Evolutionary conservation across 2,797 vertebrate species (phyloP), one percentile per base, ranked within the genome.

Genomic region (Sebastolobus alascanus): DNA sequence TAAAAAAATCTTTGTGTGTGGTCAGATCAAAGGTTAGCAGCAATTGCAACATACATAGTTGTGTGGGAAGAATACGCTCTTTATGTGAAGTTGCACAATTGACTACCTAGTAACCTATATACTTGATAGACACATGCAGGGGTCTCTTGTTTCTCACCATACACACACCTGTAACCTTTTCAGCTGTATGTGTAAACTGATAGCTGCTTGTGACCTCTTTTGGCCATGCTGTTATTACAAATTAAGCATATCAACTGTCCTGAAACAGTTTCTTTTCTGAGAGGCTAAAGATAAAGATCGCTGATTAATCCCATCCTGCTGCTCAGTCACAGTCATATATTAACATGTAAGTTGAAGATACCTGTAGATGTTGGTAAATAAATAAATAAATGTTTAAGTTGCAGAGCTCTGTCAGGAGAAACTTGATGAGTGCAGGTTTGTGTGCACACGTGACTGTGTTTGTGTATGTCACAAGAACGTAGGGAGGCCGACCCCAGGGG

Each of bases 21-120:
- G 14, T 29, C 29, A 61, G 40, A 63, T 58, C 20, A 80, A 89
- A 86, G 82, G 71, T 88, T 61, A 52, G 11, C 37, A 35, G 43
- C 11, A 71, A 35, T 55, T 79, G n/a, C 73, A 38, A 79, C 70
- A 89, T 3, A 1, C 14, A 8, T 5, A 60, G 31, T 35, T 18
- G 29, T 31, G 31, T 11, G 29, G 64, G 2, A 87, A 60, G 8
- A 80, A 33, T 33, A 37, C 33, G 13, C 38, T 75, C 1, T 58
- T 65, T n/a, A 12, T 29, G 22, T 80, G 31, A 52, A 25, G 20
- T 84, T 87, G 65, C 72, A 52, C 77, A 83, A 79, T 2, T 70
- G 52, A 52, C 31, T 13, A 54, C n/a, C 2, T 27, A 4, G 40
- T 67, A 40, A 69, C 58, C 59, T 76, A 38, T 56, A 58, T 13